Base-by-base conservation (phyloP, 23 tunicate species). In the Ascidia mentula region DNA sequence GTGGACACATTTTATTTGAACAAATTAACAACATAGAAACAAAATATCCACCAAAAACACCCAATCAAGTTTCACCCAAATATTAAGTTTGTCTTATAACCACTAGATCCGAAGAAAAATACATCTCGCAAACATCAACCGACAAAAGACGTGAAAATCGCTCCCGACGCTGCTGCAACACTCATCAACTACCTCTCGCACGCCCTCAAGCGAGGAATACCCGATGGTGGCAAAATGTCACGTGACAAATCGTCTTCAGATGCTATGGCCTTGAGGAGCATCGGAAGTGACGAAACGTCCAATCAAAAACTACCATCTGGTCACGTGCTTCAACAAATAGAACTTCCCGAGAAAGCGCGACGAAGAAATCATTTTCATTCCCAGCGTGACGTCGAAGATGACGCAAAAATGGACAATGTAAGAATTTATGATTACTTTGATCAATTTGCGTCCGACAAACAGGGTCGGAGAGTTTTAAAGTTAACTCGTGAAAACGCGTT, bases 401-500 rank as follows among this genome's bases (percentile, higher is more conserved):
- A 53, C 24, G 65, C 1, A 28, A 53, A 28, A 53, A 53, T 53
- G 65, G 65, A 53, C 24, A 53, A 53, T 53, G 22, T 53, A 36
- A 70, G 32, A 70, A 22, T 70, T 6, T 77, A 77, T 45, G 45
- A 77, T 40, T 77, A 77, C 34, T 77, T 77, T 26, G 80, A 77
- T 17, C 80, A 77, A 36, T 77, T 77, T 34, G 45, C 69, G 13
- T 33, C 59, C 18, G 80, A 77, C 28, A 77, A 20, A 40, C 42
- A 45, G 32, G 80, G 80, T 31, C 80, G 80, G 38, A 30, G 36
- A 31, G 37, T 40, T 30, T 34, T 77, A n/a, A 77, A 45, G n/a
- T 74, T 79, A 20, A 79, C 69, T 32, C 40, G 82, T 31, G 82
- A 79, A 33, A 79, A 79, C 37, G 82, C 82, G 38, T 79, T 79